A percentile compares a stretch with the other conserved stretches of the same genome.
phyloP scores from a whole-genome alignment of 2,797 vertebrate species.

The Rhabdophis nuchalis region DNA sequence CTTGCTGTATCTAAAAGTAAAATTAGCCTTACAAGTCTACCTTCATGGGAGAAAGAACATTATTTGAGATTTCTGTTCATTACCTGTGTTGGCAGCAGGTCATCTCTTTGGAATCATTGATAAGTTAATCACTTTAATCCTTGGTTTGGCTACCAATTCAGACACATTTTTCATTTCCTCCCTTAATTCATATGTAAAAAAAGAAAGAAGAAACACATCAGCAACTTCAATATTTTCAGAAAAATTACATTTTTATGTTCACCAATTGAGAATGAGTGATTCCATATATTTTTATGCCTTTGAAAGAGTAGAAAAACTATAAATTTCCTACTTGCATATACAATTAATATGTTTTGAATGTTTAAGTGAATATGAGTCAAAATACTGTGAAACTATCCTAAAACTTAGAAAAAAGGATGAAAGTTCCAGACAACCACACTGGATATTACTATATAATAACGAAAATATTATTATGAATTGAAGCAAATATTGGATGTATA shows the following conservation, averaged over 20 bases:
- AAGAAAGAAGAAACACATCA: neutral
- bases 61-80: neutral
- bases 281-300: neutral
- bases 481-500: slow-evolving; percentile 42
- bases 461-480: slow-evolving; percentile 46
- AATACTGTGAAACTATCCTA: slow-evolving; percentile 46
- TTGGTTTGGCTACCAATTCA: neutral
- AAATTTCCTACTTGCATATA: neutral
- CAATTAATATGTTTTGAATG: slow-evolving; percentile 9
- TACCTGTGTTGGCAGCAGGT: neutral
- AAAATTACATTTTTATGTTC: neutral
- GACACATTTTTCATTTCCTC: neutral
- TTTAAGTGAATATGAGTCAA: slow-evolving; percentile 39
- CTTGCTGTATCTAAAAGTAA: neutral
- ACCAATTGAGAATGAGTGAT: neutral
- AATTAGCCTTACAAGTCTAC: neutral
- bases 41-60: neutral
- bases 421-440: slow-evolving; percentile 38
- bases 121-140: neutral
- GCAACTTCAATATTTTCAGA: neutral
- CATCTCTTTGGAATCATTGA: neutral
- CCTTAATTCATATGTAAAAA: neutral
- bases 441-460: slow-evolving; percentile 29
- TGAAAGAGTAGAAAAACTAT: neutral
- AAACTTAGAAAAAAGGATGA: slow-evolving; percentile 49